These are phyloP conservation scores for Gavialis gangeticus DNA, from an alignment of 2,113 vertebrate species.

Conservation along the genomic window DNA sequence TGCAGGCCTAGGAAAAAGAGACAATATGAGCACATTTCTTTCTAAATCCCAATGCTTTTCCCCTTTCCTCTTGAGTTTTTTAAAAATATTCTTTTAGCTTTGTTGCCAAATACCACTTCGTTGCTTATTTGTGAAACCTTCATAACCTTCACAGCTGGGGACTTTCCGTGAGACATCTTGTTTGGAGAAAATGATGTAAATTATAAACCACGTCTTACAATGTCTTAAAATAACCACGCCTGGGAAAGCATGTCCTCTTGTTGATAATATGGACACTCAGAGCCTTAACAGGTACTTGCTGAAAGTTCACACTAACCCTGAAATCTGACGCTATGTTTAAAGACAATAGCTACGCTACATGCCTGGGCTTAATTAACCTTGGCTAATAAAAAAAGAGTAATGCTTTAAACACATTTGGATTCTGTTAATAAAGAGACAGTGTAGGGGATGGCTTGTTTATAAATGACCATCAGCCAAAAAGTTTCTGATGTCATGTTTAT, in stretches of 20 bases:
- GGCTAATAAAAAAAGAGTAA: neutral
- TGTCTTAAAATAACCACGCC: constrained; percentile 27
- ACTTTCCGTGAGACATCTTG: constrained; percentile 34
- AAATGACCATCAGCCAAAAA: neutral
- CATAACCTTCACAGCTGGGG: constrained; percentile 47
- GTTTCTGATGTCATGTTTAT: neutral
- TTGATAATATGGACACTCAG: neutral
- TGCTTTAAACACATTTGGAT: neutral
- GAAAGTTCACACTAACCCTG: neutral
- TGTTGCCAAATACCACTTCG: neutral
- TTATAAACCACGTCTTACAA: constrained; percentile 28
- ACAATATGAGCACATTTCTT: neutral
- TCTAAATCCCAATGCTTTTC: neutral
- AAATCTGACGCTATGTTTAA: neutral
- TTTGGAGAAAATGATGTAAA: constrained; percentile 67
- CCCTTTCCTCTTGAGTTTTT: neutral
- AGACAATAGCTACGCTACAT: neutral
- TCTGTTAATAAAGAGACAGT: neutral
- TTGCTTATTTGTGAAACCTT: constrained; percentile 33
- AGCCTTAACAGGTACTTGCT: neutral
- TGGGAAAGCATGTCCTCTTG: constrained; percentile 10
- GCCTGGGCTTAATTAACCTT: neutral
- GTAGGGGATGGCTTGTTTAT: neutral
- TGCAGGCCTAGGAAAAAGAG: neutral
- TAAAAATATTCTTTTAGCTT: neutral